Evolutionary conservation across 1,140 invertebrate species (phyloP).

Genomic region (Potamilus streckersoni): DNA sequence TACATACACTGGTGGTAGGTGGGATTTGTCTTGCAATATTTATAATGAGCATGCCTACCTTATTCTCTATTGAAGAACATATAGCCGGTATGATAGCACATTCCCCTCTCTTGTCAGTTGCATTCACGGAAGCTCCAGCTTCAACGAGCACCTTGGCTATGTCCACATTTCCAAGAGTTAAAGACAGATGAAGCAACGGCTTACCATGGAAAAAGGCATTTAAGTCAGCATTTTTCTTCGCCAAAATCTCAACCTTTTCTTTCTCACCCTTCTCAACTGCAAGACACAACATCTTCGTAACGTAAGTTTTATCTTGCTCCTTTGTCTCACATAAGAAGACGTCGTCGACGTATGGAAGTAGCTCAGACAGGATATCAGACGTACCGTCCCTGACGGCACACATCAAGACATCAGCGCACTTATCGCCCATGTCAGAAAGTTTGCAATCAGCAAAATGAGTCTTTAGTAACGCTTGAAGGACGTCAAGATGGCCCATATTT

Average conservation of each 20-base stretch:
- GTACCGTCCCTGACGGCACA: background rate
- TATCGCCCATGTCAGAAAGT: background rate
- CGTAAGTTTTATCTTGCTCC: background rate
- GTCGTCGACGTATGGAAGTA: background rate
- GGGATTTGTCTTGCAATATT: no score
- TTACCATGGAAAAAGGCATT: slow-evolving; percentile 8
- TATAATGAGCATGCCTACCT: no score
- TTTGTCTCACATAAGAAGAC: background rate
- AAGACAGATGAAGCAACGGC: slow-evolving; percentile 18
- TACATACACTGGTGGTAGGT: no score
- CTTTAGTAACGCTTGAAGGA: slow-evolving; percentile 4
- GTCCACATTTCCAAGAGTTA: background rate
- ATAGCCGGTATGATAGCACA: background rate
- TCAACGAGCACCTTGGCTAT: slow-evolving; percentile 3
- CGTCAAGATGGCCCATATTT: background rate
- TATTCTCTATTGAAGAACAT: no score
- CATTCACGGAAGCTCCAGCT: slow-evolving; percentile 7
- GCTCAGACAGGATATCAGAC: background rate
- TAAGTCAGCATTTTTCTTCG: slow-evolving; percentile 9
- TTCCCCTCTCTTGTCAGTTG: slow-evolving; percentile 6
- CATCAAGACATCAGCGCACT: background rate
- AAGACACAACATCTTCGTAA: slow-evolving; percentile 11
- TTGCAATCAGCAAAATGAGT: background rate
- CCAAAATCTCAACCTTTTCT: background rate
- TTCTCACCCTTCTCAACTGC: slow-evolving; percentile 8